phyloP scores from a whole-genome alignment of 2,888 invertebrate genomes.

The Orchesella flavescens region DNA sequence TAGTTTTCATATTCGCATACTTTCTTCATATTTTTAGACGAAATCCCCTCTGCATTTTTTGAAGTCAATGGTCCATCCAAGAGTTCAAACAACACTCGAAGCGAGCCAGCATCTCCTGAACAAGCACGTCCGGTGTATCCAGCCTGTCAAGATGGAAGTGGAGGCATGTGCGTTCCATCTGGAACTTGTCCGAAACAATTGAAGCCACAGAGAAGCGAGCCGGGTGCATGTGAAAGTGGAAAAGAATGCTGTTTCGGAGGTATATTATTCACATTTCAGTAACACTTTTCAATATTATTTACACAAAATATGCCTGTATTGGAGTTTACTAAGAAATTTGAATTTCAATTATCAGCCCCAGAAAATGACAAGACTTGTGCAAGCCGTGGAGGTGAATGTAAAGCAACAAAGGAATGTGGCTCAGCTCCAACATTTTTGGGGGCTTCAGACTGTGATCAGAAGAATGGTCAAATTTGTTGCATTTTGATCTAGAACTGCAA shows the following conservation, averaged over 20 bases:
- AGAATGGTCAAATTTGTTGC: slow-evolving; percentile 67
- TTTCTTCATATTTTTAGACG: slow-evolving; percentile 38
- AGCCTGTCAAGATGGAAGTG: slow-evolving; percentile 69
- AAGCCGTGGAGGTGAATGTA: slow-evolving; percentile 68
- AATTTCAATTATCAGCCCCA: slow-evolving; percentile 55
- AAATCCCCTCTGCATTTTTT: slow-evolving; percentile 67
- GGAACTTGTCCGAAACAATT: slow-evolving; percentile 65
- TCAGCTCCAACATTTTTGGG: slow-evolving; percentile 51
- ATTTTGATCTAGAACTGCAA: slow-evolving; percentile 52
- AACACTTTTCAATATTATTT: background rate
- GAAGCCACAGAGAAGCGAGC: slow-evolving; percentile 45
- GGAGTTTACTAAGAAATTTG: background rate
- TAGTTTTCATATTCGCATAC: slow-evolving; percentile 16
- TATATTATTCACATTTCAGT: slow-evolving; percentile 30
- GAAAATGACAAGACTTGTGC: slow-evolving; percentile 62
- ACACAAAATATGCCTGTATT: background rate
- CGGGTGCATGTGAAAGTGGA: slow-evolving; percentile 59
- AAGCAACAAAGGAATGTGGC: slow-evolving; percentile 48
- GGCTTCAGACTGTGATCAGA: slow-evolving; percentile 65
- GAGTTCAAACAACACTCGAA: background rate
- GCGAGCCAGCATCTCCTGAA: background rate
- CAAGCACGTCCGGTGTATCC: slow-evolving; percentile 40
- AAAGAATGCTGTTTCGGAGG: slow-evolving; percentile 70
- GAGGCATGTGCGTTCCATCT: slow-evolving; percentile 67
- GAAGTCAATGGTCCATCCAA: slow-evolving; percentile 28